A percentile compares a stretch with the other conserved stretches of the same genome.
phyloP scores from a whole-genome alignment of 2,888 invertebrate genomes.

The Thyatira batis region DNA sequence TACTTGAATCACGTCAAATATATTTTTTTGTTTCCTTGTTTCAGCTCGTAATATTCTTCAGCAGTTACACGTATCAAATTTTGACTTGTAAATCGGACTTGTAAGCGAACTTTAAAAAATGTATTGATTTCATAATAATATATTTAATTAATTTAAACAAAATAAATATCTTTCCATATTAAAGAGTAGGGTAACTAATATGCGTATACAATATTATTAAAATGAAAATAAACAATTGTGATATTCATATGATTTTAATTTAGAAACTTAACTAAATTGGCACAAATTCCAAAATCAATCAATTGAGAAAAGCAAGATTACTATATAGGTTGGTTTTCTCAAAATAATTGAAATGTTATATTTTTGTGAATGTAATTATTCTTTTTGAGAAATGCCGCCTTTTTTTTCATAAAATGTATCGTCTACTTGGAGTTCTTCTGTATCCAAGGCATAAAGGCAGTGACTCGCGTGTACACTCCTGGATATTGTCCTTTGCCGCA shows the following conservation, averaged over 20 bases:
- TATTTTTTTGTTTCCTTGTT: conserved; percentile 44
- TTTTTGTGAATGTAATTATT: conserved; percentile 33
- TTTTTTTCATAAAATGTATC: conserved; percentile 1
- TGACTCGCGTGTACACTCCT: conserved; percentile 93
- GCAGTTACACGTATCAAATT: conserved; percentile 91
- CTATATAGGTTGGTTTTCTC: conserved; percentile 74
- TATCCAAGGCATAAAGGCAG: conserved; percentile 93
- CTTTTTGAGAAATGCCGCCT: conserved; percentile 15
- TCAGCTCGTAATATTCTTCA: conserved; percentile 91
- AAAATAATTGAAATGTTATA: conserved; percentile 64
- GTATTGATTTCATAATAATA: neutral
- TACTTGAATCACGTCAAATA: no score
- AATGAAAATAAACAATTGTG: conserved; percentile 24
- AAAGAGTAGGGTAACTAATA: neutral
- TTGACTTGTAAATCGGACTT: conserved; percentile 79
- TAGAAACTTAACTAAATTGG: conserved; percentile 47
- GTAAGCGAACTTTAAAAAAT: conserved; percentile 1
- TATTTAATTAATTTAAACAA: neutral
- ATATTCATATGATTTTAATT: conserved; percentile 33
- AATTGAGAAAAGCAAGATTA: conserved; percentile 75
- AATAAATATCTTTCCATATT: neutral
- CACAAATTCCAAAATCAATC: conserved; percentile 59
- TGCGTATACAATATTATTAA: conserved; percentile 11
- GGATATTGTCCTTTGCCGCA: conserved; percentile 96
- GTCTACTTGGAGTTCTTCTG: conserved; percentile 88